These are phyloP conservation scores for Opisthocomus hoazin DNA, from an alignment of 2,113 vertebrate species.

Conservation along the genomic window DNA sequence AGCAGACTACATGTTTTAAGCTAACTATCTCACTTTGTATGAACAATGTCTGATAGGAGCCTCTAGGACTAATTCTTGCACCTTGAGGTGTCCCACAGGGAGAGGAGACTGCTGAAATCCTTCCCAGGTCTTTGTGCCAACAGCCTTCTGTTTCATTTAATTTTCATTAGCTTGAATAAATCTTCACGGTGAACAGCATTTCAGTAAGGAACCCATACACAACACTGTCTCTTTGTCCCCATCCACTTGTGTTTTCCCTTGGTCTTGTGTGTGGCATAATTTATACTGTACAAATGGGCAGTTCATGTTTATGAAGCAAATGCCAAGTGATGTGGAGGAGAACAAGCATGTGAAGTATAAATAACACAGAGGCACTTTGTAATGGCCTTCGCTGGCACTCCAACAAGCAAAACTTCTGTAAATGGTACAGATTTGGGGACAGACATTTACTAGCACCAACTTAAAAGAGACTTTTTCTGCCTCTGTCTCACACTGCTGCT, in stretches of 20 bases:
- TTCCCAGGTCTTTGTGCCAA: neutral
- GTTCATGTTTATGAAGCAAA: slow-evolving; percentile 37
- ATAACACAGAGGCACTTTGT: slow-evolving; percentile 37
- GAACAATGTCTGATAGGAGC: neutral
- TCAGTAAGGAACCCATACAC: neutral
- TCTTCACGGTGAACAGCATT: neutral
- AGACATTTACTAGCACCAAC: neutral
- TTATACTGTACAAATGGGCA: slow-evolving; percentile 8
- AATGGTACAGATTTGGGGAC: neutral
- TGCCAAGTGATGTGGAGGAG: neutral
- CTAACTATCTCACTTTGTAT: neutral
- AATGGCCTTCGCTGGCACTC: neutral
- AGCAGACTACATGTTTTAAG: neutral
- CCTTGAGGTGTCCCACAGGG: neutral
- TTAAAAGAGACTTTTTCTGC: neutral
- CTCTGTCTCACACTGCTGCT: neutral
- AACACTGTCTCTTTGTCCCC: neutral
- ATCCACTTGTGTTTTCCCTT: neutral
- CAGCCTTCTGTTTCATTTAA: neutral
- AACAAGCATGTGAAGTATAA: slow-evolving; percentile 11
- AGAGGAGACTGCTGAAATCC: neutral
- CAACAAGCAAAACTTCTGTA: slow-evolving; percentile 39
- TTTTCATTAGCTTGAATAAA: slow-evolving; percentile 14
- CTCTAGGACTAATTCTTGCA: neutral
- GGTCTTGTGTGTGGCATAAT: neutral